Conservation (phyloP, 2,113 vertebrate genomes). For the Falcunculus frontatus region DNA sequence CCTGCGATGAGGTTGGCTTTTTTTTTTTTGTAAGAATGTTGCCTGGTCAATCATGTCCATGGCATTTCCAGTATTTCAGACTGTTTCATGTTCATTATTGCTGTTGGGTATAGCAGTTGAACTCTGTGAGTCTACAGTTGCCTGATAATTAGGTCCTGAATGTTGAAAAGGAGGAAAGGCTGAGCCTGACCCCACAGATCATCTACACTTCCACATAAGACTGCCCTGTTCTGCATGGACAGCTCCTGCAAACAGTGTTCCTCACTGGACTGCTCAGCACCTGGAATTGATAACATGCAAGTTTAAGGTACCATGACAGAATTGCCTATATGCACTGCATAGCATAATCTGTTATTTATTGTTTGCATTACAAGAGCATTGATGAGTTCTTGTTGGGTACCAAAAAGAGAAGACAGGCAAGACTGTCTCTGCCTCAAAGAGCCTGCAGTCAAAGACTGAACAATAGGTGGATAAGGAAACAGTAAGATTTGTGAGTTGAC, state of each 20-base stretch:
- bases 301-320: not conserved
- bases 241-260: not conserved
- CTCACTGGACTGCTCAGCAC: not conserved
- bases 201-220: not conserved
- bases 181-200: not conserved
- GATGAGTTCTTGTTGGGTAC: not conserved
- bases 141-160: not conserved
- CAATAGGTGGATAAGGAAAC: not conserved
- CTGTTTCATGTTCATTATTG: not conserved
- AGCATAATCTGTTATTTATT: not conserved
- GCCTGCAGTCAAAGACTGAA: not conserved
- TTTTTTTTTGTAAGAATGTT: not conserved
- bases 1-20: not conserved
- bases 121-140: not conserved
- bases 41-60: not conserved
- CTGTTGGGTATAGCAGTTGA: not conserved
- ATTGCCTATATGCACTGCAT: not conserved
- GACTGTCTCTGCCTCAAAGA: not conserved
- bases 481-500: not conserved
- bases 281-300: not conserved
- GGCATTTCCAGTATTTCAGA: not conserved
- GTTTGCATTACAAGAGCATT: not conserved
- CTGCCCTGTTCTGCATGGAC: not conserved
- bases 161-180: not conserved
- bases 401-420: not conserved